Conservation (phyloP, 1,140 invertebrate genomes). For the Camponotus floridanus region DNA sequence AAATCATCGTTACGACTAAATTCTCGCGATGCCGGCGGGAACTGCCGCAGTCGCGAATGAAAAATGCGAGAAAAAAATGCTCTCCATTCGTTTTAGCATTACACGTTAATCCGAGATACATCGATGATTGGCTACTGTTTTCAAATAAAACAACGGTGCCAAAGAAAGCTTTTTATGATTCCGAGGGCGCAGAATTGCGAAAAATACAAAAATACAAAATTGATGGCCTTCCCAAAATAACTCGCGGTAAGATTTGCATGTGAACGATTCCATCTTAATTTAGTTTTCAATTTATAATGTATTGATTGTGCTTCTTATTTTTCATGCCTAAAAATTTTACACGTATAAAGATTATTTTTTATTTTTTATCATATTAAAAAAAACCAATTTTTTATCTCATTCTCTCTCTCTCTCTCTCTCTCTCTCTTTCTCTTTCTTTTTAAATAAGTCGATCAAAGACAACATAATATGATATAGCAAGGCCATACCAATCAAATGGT, state of each 20-base stretch:
- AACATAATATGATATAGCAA: conserved; percentile 34
- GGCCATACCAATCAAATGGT: not conserved
- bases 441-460: conserved; percentile 43
- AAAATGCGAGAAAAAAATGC: conserved; percentile 64
- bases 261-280: not conserved
- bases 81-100: conserved; percentile 64
- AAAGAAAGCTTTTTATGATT: conserved; percentile 39
- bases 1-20: conserved; percentile 71
- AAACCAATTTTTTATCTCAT: no score
- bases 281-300: not conserved
- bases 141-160: conserved; percentile 29
- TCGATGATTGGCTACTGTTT: conserved; percentile 56
- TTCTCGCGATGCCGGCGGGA: conserved; percentile 22
- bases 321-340: not conserved
- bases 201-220: conserved; percentile 3
- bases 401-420: not conserved
- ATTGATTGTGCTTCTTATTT: not conserved
- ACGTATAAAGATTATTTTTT: not conserved
- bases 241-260: not conserved
- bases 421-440: not conserved
- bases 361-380: not conserved
- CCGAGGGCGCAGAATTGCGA: conserved; percentile 28
- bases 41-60: conserved; percentile 54
- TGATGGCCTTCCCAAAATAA: conserved; percentile 65
- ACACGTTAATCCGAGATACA: conserved; percentile 62